Evolutionary conservation across 2,113 vertebrate genomes (phyloP).

Genomic region (Pteropus alecto): DNA sequence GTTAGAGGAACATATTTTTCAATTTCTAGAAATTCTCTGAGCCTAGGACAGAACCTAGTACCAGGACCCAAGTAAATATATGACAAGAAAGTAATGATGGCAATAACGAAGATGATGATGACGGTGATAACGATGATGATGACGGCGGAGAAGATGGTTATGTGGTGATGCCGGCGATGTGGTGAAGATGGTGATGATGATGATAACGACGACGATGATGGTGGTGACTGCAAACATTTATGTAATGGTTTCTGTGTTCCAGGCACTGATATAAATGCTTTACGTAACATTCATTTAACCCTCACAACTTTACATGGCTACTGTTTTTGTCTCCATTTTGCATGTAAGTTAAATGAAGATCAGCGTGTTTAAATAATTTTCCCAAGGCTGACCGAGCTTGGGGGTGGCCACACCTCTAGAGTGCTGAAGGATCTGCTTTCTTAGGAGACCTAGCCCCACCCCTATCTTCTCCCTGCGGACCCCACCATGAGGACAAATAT

Average conservation of each 20-base stretch:
- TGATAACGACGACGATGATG: accelerated
- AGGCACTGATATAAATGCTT: not conserved
- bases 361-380: not conserved
- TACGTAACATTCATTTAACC: not conserved
- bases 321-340: not conserved
- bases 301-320: not conserved
- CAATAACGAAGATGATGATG: not conserved
- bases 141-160: not conserved
- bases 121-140: accelerated
- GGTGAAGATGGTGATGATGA: accelerated
- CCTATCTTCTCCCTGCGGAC: not conserved
- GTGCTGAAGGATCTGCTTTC: not conserved
- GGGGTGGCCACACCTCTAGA: not conserved
- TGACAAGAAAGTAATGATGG: not conserved
- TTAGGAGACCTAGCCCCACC: not conserved
- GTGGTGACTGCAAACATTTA: not conserved
- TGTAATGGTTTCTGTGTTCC: not conserved
- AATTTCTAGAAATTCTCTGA: not conserved
- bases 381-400: not conserved
- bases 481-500: not conserved
- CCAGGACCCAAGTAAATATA: not conserved
- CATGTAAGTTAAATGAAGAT: not conserved
- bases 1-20: not conserved
- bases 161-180: accelerated
- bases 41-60: not conserved